A percentile compares a stretch with the other conserved stretches of the same genome.
Conservation (phyloP, 1,140 invertebrate species). For the Brachionus koreanus region DNA sequence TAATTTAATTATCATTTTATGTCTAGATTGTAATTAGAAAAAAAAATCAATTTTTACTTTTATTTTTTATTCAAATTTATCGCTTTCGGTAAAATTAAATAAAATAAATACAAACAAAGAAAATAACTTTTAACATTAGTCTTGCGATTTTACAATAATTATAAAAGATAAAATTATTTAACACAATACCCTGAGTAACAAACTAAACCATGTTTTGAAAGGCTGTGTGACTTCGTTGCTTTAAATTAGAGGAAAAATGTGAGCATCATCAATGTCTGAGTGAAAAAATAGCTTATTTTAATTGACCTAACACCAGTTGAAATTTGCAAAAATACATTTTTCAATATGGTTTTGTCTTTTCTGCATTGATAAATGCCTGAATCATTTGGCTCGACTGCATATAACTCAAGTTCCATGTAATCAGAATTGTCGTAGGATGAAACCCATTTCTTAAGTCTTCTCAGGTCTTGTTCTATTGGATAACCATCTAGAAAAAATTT, state of each 20-base stretch:
- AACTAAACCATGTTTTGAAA: background rate
- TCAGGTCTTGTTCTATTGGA: constrained; percentile 18
- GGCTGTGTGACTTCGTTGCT: background rate
- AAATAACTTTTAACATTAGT: background rate
- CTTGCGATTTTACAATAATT: background rate
- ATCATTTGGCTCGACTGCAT: constrained; percentile 16
- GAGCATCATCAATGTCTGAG: background rate
- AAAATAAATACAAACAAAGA: background rate
- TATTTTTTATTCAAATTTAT: constrained; percentile 10
- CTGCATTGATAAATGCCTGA: constrained; percentile 42
- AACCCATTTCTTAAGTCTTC: constrained; percentile 42
- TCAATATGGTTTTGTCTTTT: constrained; percentile 1
- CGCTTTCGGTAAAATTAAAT: background rate
- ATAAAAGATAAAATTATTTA: background rate
- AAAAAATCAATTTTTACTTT: background rate
- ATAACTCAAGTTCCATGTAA: constrained; percentile 28
- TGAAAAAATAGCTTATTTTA: background rate
- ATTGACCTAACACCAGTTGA: background rate
- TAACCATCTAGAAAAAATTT: background rate
- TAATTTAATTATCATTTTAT: background rate
- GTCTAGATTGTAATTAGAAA: background rate
- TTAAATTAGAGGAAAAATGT: background rate
- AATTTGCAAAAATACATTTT: constrained; percentile 26
- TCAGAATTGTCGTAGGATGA: constrained; percentile 37
- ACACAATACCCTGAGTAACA: background rate